These are phyloP conservation scores for Aegithalos caudatus DNA, from an alignment of 2,113 vertebrate species.

Conservation along the genomic window DNA sequence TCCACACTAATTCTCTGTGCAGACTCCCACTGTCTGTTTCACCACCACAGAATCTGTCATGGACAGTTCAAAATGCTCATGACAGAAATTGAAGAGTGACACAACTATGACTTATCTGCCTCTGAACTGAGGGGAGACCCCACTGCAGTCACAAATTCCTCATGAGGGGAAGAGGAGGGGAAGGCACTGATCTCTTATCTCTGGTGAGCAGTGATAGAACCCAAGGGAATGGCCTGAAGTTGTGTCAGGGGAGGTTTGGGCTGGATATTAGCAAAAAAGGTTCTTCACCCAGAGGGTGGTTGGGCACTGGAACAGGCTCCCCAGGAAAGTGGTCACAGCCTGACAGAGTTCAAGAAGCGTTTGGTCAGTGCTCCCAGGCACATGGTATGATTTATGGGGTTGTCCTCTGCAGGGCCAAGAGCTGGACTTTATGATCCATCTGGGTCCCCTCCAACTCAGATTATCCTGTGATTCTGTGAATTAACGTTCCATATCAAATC, in stretches of 20 bases:
- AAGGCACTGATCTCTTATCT: background rate
- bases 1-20: background rate
- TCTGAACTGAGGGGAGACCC: background rate
- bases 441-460: background rate
- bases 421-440: background rate
- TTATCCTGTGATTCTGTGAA: background rate
- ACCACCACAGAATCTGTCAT: background rate
- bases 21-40: accelerated
- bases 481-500: background rate
- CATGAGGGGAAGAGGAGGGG: background rate
- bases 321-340: background rate
- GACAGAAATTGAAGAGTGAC: background rate
- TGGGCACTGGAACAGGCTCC: background rate
- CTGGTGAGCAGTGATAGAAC: background rate
- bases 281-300: background rate
- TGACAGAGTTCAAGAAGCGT: background rate
- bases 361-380: background rate
- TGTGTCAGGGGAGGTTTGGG: accelerated
- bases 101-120: background rate
- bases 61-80: accelerated
- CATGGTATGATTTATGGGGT: background rate
- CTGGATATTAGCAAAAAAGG: background rate
- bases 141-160: background rate
- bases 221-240: background rate
- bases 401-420: background rate